Conservation (phyloP, 1,140 invertebrate species). For the Phthorimaea operculella region DNA sequence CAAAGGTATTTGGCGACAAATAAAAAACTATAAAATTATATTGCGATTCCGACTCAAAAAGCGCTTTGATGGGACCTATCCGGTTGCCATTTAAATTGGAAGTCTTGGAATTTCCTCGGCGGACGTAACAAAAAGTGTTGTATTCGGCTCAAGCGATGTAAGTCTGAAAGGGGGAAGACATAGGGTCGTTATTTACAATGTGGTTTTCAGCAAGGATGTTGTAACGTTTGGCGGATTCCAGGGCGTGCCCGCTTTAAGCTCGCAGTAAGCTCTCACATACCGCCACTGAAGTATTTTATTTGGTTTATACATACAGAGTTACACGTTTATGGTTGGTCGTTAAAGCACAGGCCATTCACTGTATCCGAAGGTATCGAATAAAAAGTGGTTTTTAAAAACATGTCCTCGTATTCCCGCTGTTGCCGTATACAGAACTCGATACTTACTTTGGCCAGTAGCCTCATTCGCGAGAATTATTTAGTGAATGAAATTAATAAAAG, state of each 20-base stretch:
- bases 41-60: slow-evolving; percentile 15
- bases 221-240: slow-evolving; percentile 36
- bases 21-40: slow-evolving; percentile 7
- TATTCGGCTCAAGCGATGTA: slow-evolving; percentile 17
- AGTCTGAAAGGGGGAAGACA: slow-evolving; percentile 16
- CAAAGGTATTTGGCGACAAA: not conserved
- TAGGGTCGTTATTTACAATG: slow-evolving; percentile 25
- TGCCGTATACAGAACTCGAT: not conserved
- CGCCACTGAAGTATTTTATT: slow-evolving; percentile 32
- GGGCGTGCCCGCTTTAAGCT: slow-evolving; percentile 18
- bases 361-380: slow-evolving; percentile 18
- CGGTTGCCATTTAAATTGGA: slow-evolving; percentile 36
- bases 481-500: too few species aligned
- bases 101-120: slow-evolving; percentile 43
- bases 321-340: slow-evolving; percentile 4
- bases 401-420: slow-evolving; percentile 1
- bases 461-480: too few species aligned
- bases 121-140: slow-evolving; percentile 33
- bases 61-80: slow-evolving; percentile 30
- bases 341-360: slow-evolving; percentile 19
- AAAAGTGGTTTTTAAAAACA: slow-evolving; percentile 24
- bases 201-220: slow-evolving; percentile 21
- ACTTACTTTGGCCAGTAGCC: too few species aligned
- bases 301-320: slow-evolving; percentile 8
- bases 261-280: slow-evolving; percentile 24